Evolutionary conservation across 92 coral and sea anemone species (phyloP), one percentile per base, ranked within the genome.

Genomic region (Blastomussa wellsi): DNA sequence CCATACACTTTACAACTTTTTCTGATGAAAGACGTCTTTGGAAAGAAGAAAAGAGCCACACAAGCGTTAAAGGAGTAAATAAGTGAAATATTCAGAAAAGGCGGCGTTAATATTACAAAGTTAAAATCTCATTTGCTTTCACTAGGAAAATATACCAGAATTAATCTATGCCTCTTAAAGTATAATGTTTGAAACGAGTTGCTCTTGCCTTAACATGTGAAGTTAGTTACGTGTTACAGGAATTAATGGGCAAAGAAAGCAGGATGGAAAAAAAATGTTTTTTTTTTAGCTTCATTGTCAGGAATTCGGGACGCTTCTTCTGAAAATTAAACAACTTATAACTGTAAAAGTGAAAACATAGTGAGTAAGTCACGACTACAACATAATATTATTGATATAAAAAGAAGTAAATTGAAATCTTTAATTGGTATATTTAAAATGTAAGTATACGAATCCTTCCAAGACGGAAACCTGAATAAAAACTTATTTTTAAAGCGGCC

Each of bases 1-100:
- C 95, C 98, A 22, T 94, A 94, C 88, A 94, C 98, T 1, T 79
- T 94, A 16, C 92, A 94, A 77, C 79, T 94, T 76, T 89, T 94
- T 78, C 89, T 94, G 28, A 78, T 93, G 91, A 93, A 91, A 53
- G 97, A 93, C 66, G 80, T 88, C n/a, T 77, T 84, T 77, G 93
- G 92, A 66, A 92, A 88, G 81, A 90, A 84, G 79, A 86, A 69
- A 44, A 86, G 93, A 76, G 72, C 75, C 51, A 31, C 65, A 22
- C 70, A 38, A 35, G 77, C 64, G 17, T 44, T 74, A 31, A 77
- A 31, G 29, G 82, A 59, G 32, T 74, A 81, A 44, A 55, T 11
- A 65, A 5, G 39, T 33, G 22, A 68, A 14, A 26, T 28, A 29
- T 28, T 9, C 33, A 62, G 28, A 26, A 72, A 72, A 22, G 12